Evolutionary conservation across 2,888 invertebrate species (phyloP).

Genomic region (Cataglyphis rosenhaueri): DNA sequence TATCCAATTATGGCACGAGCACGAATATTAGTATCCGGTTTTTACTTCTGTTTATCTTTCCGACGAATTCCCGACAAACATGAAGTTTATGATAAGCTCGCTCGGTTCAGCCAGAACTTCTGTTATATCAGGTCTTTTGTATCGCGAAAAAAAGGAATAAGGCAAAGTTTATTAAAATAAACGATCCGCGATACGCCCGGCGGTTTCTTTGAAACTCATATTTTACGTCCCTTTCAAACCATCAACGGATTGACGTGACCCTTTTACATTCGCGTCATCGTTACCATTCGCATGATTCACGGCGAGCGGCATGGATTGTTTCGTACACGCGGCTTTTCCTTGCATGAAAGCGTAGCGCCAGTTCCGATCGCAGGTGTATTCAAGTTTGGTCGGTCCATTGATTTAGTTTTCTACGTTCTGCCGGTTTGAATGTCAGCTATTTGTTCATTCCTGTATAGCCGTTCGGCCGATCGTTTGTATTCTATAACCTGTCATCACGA

Average conservation of each 20-base stretch:
- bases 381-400: conserved; percentile 50
- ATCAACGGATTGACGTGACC: conserved; percentile 52
- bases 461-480: conserved; percentile 34
- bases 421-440: conserved; percentile 52
- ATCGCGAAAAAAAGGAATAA: conserved; percentile 24
- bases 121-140: conserved; percentile 44
- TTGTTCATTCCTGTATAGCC: conserved; percentile 48
- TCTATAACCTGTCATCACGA: conserved; percentile 51
- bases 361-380: conserved; percentile 46
- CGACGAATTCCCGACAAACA: conserved; percentile 38
- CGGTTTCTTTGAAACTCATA: conserved; percentile 50
- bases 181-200: conserved; percentile 17
- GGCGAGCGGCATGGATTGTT: conserved; percentile 48
- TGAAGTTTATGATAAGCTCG: conserved; percentile 37
- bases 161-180: conserved; percentile 53
- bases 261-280: conserved; percentile 54
- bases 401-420: conserved; percentile 52
- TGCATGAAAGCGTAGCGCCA: conserved; percentile 52
- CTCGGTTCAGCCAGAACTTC: not conserved
- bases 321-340: conserved; percentile 51
- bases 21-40: conserved; percentile 82
- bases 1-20: conserved; percentile 82
- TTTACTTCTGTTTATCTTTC: conserved; percentile 68
- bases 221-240: conserved; percentile 49
- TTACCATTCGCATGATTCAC: conserved; percentile 53